Conservation (phyloP, 2,797 vertebrate species). For the Mycteria americana region DNA sequence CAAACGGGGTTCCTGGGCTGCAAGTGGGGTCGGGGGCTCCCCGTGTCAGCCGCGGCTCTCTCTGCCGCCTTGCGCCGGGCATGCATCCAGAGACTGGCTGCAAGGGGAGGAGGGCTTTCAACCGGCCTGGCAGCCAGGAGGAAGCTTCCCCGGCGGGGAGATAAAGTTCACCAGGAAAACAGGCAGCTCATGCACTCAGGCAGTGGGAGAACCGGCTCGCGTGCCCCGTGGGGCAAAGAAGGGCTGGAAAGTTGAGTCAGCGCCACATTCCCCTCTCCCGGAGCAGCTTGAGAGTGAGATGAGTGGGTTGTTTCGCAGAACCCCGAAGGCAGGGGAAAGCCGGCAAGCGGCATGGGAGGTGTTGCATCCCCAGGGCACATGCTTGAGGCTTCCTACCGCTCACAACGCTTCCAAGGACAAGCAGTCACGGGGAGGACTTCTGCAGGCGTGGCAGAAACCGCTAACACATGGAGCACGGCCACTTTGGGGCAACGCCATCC, state of each 20-base stretch:
- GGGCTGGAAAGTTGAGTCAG: conserved; percentile 10
- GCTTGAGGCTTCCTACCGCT: not conserved
- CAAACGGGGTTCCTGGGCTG: not conserved
- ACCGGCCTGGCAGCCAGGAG: not conserved
- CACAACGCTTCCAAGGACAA: rapidly evolving
- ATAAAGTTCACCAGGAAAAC: conserved; percentile 29
- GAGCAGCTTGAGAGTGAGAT: not conserved
- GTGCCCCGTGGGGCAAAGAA: not conserved
- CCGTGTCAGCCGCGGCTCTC: not conserved
- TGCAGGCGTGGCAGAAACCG: rapidly evolving
- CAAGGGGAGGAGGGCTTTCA: not conserved
- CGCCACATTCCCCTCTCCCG: not conserved
- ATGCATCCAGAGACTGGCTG: not conserved
- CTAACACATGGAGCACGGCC: not conserved
- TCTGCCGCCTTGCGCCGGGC: not conserved
- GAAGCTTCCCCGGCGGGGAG: not conserved
- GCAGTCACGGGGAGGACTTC: not conserved
- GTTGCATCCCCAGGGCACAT: not conserved
- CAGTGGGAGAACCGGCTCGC: not conserved
- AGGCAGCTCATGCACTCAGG: not conserved
- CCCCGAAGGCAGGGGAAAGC: not conserved
- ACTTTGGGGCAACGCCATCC: not conserved
- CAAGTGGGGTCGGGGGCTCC: not conserved
- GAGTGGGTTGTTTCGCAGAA: not conserved
- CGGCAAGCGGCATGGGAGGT: not conserved